These are phyloP conservation scores for Sander lucioperca DNA, from an alignment of 2,113 vertebrate genomes.

Conservation along the genomic window DNA sequence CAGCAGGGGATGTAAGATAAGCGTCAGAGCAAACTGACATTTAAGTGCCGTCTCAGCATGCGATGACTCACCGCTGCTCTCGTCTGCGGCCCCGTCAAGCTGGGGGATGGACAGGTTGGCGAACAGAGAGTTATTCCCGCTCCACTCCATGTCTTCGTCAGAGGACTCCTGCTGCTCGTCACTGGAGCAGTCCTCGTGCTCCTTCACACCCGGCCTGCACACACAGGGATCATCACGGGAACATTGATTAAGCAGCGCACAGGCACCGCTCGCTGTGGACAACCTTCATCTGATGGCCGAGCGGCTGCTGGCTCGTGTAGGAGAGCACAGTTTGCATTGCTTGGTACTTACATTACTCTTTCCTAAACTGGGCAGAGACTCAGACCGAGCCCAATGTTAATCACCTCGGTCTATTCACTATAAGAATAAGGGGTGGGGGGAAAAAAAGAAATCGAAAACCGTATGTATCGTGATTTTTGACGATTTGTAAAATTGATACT, in stretches of 20 bases:
- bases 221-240: constrained; percentile 3
- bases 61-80: constrained; percentile 91
- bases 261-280: not conserved
- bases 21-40: constrained; percentile 35
- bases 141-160: constrained; percentile 97
- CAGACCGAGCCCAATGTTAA: not conserved
- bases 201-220: constrained; percentile 84
- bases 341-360: not conserved
- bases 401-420: not conserved
- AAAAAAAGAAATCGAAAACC: too few relatives aligned
- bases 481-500: too few relatives aligned
- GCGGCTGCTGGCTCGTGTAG: not conserved
- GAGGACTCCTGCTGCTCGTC: constrained; percentile 92
- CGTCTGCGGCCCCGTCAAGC: constrained; percentile 97
- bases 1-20: constrained; percentile 27
- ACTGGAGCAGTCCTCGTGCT: constrained; percentile 85
- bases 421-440: not conserved
- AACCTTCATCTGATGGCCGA: not conserved
- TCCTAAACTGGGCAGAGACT: not conserved
- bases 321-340: not conserved
- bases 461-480: too few relatives aligned
- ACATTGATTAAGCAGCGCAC: constrained; percentile 12
- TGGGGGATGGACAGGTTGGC: constrained; percentile 95
- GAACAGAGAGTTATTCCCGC: constrained; percentile 87
- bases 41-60: not conserved